Base-by-base conservation (phyloP, 2,888 invertebrate species). In the Drosophila greeni region DNA sequence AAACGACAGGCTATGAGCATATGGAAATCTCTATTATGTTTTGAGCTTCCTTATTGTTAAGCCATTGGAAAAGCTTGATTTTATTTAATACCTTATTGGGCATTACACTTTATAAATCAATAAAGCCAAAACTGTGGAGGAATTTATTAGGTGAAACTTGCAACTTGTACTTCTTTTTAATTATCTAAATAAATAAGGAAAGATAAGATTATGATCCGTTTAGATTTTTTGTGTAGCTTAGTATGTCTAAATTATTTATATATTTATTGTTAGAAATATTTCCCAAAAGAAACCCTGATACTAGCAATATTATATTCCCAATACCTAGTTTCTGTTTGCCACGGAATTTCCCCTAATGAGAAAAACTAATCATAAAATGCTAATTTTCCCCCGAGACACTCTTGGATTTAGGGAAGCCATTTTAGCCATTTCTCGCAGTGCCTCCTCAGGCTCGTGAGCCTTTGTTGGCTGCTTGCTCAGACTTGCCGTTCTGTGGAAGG, bases 401-500 rank as follows among this genome's bases (percentile, higher is more conserved):
- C 43, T 7, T 18, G 14, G 14, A 33, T 31, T 47, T 52, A 8
- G 6, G 52, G 18, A 52, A 34, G 6, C 54, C 53, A 53, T 26
- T 43, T 57, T 31, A 7, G 12, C 2, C 1, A n/a, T 24, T 42
- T 65, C 20, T 65, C 20, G 18, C 24, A 26, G 66, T 66, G 36
- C 16, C 33, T 14, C 9, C 6, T 3, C 3, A 16, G 43, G 29
- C 52, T 29, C 29, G 23, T 40, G 14, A 29, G 34, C 26, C 59
- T 37, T 45, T 60, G 20, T 51, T 24, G n/a, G 8, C 31, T 39
- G 18, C 60, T 62, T 26, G 55, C 55, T 24, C 52, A 39, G 61
- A 59, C 60, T 34, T 64, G 64, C 45, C 36, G 20, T 59, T 67
- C 70, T n/a, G 14, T 37, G 52, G 59, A 66, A 68, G 59, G 36